Percentiles rank a stretch among this genome's conserved stretches.
These are phyloP conservation scores for Amphipyra berbera DNA, from an alignment of 2,888 invertebrate genomes.

Conservation along the genomic window DNA sequence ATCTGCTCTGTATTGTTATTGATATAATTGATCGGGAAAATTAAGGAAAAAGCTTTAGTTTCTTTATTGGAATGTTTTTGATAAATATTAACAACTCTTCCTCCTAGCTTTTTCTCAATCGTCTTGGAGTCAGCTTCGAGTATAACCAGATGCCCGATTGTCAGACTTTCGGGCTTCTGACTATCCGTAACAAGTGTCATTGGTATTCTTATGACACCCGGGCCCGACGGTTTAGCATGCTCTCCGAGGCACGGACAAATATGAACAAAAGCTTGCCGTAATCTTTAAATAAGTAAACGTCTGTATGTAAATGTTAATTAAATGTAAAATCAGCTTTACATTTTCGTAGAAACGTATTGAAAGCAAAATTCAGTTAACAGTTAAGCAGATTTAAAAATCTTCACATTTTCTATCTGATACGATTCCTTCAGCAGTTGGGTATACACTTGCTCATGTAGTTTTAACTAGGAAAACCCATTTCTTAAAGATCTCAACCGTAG, in stretches of 20 bases:
- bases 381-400: neutral
- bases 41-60: slow-evolving; percentile 1
- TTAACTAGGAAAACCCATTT: slow-evolving; percentile 45
- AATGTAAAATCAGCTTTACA: neutral
- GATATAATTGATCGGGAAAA: neutral
- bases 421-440: slow-evolving; percentile 23
- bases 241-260: no score
- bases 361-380: neutral
- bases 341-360: neutral
- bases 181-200: no score
- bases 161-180: no score
- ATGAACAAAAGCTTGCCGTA: neutral
- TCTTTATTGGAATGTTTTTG: neutral
- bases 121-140: no score
- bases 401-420: neutral
- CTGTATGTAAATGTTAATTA: neutral
- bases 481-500: slow-evolving; percentile 62
- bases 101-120: no score
- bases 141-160: no score
- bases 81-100: slow-evolving; percentile 1
- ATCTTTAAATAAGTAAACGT: neutral
- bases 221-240: no score
- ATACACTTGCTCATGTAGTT: slow-evolving; percentile 32
- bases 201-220: no score
- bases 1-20: neutral